Conservation (phyloP, 2,888 invertebrate genomes). For the Abscondita cerata region DNA sequence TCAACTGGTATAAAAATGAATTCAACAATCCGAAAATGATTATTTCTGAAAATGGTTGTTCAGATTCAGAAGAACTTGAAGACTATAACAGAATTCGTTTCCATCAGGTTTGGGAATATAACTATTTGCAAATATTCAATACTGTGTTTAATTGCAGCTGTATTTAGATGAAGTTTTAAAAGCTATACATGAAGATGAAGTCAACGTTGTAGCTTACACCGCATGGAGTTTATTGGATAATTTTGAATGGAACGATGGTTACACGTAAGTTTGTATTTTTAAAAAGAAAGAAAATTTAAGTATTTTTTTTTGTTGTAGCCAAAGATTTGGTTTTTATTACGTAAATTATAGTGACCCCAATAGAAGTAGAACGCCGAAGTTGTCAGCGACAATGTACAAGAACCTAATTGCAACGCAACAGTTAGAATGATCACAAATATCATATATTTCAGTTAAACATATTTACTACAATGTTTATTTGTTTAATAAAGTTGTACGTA, state of each 20-base stretch:
- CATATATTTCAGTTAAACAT: no score
- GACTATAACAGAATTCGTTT: conserved; percentile 3
- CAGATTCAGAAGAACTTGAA: conserved; percentile 9
- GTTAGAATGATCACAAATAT: no score
- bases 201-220: conserved; percentile 45
- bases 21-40: conserved; percentile 12
- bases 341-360: conserved; percentile 68
- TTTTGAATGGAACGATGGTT: conserved; percentile 13
- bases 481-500: no score
- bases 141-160: conserved; percentile 34
- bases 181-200: conserved; percentile 44
- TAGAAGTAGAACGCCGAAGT: conserved; percentile 67
- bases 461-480: no score
- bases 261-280: conserved; percentile 13
- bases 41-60: conserved; percentile 16
- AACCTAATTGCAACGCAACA: conserved; percentile 43
- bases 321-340: conserved; percentile 71
- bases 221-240: conserved; percentile 49
- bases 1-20: conserved; percentile 10
- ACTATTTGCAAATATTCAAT: not conserved
- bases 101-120: not conserved
- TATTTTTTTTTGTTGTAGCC: conserved; percentile 58
- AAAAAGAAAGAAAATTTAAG: not conserved
- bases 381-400: conserved; percentile 65
- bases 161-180: conserved; percentile 43